Conservation (phyloP, 53 echinoderm and acorn worm species). For the Stichopus horrens region DNA sequence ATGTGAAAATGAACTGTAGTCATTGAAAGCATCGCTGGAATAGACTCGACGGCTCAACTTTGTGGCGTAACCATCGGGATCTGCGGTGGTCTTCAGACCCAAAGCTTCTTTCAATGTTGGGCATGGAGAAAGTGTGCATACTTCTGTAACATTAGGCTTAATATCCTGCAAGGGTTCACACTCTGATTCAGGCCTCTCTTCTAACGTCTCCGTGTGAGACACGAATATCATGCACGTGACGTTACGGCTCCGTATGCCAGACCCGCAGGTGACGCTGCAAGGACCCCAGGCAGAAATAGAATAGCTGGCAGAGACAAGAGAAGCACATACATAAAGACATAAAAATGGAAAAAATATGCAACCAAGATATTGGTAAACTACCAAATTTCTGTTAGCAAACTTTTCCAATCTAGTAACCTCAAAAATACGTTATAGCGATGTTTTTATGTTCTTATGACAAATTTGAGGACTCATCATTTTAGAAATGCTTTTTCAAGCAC, state of each 20-base stretch:
- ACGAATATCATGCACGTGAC: constrained; percentile 74
- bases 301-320: constrained; percentile 52
- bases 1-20: not conserved
- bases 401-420: not conserved
- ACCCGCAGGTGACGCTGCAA: constrained; percentile 74
- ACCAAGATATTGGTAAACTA: not conserved
- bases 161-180: constrained; percentile 32
- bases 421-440: not conserved
- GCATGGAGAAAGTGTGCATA: constrained; percentile 49
- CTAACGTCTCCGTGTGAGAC: constrained; percentile 48
- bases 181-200: constrained; percentile 49
- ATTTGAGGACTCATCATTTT: too few species aligned
- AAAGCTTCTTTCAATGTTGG: not conserved
- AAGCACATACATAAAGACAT: not conserved
- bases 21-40: not conserved
- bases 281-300: constrained; percentile 66
- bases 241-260: constrained; percentile 62
- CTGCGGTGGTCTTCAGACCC: too few species aligned
- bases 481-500: too few species aligned
- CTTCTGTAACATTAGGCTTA: constrained; percentile 61
- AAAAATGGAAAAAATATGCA: not conserved
- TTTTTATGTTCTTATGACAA: too few species aligned
- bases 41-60: not conserved
- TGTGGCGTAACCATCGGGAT: too few species aligned
- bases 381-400: not conserved